These are phyloP conservation scores for Taxidea taxus DNA, from an alignment of 2,113 vertebrate genomes.

Conservation along the genomic window DNA sequence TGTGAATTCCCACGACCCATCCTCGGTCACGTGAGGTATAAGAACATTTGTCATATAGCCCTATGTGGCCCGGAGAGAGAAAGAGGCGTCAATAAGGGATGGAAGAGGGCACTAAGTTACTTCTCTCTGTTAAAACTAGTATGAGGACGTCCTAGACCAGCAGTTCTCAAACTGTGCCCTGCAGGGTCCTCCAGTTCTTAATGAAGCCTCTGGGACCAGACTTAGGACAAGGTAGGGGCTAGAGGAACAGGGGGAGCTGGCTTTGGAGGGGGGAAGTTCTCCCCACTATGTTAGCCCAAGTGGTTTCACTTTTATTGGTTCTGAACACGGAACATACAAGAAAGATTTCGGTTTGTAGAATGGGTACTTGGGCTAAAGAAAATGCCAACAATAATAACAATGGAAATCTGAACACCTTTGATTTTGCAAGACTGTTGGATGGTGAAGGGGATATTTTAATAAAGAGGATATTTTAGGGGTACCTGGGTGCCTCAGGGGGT, in stretches of 20 bases:
- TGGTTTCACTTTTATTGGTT: not conserved
- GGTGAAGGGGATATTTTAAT: not conserved
- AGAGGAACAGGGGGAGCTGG: not conserved
- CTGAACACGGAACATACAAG: not conserved
- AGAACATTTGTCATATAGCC: conserved; percentile 99
- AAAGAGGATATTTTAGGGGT: not conserved
- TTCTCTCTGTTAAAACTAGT: conserved; percentile 31
- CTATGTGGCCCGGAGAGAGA: conserved; percentile 86
- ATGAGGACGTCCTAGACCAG: not conserved
- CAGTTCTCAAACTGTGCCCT: not conserved
- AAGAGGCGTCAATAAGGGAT: conserved; percentile 80
- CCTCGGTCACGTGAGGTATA: conserved; percentile 97
- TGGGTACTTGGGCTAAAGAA: not conserved
- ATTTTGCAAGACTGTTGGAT: not conserved
- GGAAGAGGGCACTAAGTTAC: not conserved
- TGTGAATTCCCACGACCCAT: conserved; percentile 97
- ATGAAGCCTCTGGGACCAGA: conserved; percentile 37
- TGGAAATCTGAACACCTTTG: not conserved
- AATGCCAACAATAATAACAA: not conserved
- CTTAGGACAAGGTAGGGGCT: not conserved
- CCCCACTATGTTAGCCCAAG: not conserved
- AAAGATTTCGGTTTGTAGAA: not conserved
- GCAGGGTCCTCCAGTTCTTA: not conserved
- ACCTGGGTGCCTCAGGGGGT: not conserved
- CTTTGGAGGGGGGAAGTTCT: not conserved